phyloP scores from a whole-genome alignment of 2,888 invertebrate genomes.

The Lepas anatifera region DNA sequence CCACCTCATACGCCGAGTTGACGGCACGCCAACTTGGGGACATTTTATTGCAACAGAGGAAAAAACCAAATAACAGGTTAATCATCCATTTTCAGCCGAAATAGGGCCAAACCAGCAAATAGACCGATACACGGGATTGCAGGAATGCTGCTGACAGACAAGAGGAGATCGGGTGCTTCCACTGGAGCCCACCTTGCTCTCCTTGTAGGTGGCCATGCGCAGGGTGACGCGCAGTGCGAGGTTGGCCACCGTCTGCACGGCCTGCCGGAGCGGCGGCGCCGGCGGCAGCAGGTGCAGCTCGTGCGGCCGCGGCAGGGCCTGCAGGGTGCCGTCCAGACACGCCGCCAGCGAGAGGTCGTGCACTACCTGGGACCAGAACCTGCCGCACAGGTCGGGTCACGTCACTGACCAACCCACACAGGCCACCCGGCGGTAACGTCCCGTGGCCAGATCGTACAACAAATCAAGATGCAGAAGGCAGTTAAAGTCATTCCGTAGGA shows the following conservation, averaged over 20 bases:
- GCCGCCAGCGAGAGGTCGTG: conserved; percentile 51
- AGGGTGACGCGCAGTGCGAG: conserved; percentile 56
- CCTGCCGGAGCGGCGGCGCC: conserved; percentile 39
- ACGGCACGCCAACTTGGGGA: too few species aligned
- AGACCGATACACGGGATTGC: not conserved
- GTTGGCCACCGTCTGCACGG: conserved; percentile 44
- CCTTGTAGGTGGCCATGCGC: conserved; percentile 64
- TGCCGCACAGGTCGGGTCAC: too few species aligned
- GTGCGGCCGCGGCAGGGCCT: conserved; percentile 58
- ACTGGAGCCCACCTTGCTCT: conserved; percentile 57
- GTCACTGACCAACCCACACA: too few species aligned
- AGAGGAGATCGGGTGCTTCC: too few species aligned
- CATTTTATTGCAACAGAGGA: too few species aligned
- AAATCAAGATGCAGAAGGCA: too few species aligned
- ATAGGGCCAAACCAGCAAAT: not conserved
- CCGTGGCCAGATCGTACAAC: too few species aligned
- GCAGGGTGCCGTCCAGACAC: conserved; percentile 55
- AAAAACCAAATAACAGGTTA: too few species aligned
- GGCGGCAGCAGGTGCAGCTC: conserved; percentile 36
- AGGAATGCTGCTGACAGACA: not conserved
- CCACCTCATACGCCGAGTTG: too few species aligned
- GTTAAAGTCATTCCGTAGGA: too few species aligned
- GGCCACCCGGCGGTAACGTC: too few species aligned
- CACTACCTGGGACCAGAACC: conserved; percentile 42
- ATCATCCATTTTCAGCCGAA: not conserved